Percentiles rank a stretch among this genome's conserved stretches.
Conservation (phyloP, 2,888 invertebrate genomes). For the Uropetala carovei region DNA sequence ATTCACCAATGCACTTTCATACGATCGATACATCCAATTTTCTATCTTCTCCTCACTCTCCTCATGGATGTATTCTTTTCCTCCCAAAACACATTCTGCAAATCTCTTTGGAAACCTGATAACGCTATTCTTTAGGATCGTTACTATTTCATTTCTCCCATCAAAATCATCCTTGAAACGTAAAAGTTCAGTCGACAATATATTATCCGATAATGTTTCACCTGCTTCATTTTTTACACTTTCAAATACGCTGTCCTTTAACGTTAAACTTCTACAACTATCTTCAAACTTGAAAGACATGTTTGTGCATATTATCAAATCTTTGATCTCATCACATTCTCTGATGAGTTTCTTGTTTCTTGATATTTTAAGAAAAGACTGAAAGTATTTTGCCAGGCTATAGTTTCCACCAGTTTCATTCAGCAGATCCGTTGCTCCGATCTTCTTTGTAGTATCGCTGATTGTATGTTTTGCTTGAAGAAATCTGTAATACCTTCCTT, state of each 20-base stretch:
- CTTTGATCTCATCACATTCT: neutral
- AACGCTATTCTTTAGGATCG: neutral
- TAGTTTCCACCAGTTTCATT: neutral
- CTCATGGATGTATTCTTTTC: neutral
- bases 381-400: neutral
- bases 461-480: neutral
- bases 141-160: neutral
- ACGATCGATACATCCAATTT: neutral
- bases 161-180: neutral
- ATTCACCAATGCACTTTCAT: neutral
- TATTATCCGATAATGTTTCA: neutral
- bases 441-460: neutral
- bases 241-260: neutral
- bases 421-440: neutral
- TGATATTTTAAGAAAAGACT: neutral
- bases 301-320: neutral
- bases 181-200: neutral
- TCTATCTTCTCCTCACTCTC: neutral
- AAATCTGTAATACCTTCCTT: neutral
- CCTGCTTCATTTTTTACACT: neutral
- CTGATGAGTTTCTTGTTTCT: neutral
- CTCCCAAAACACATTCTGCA: neutral
- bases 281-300: neutral
- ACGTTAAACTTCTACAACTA: neutral
- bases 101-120: neutral